Evolutionary conservation across 1,140 invertebrate species (phyloP), one percentile per base, ranked within the genome.

Genomic region (Orchesella cincta): DNA sequence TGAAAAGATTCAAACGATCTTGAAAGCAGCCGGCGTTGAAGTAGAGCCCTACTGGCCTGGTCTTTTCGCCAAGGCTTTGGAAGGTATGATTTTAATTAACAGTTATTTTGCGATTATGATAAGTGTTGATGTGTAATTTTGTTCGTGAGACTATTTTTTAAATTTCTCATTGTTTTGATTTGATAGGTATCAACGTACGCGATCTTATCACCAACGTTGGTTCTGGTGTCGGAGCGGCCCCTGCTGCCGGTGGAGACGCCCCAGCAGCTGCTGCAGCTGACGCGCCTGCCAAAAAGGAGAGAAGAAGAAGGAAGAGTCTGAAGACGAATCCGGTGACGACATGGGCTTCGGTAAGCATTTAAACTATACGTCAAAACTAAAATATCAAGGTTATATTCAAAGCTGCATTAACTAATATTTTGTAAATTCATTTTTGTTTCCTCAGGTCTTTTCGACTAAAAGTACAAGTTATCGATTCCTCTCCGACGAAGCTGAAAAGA

Each of bases 41-140:
- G 93, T 99, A 31, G 98, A 99, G 85, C 97, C 98, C 28, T 99
- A 98, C 88, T 99, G 98, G 98, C 96, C 97, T 75, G 94, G 94
- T 85, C 89, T 99, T 34, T 99, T 99, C 87, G 95, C 97, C 78
- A 98, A 98, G 86, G 95, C 97, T 57, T 87, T 99, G 73, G 96
- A 99, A 87, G 94, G 94, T 67, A 67, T n/a, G n/a, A n/a, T n/a
- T n/a, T n/a, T 46, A 46, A 46, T 46, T 46, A 46, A 46, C 5
- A 46, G 39, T 46, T 46, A 18, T 57, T 57, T 62, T 26, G 54
- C 8, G 54, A 20, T 12, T 62, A 26, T 16, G 8, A n/a, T 62
- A 62, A 62, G 5, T 14, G 23, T 12, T 62, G 12, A 62, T 14
- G 8, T 26, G 54, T 62, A 46, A 46, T 20, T 12, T 62, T 8